Evolutionary conservation across 2,888 invertebrate species (phyloP).

Genomic region (Diaprepes abbreviatus): DNA sequence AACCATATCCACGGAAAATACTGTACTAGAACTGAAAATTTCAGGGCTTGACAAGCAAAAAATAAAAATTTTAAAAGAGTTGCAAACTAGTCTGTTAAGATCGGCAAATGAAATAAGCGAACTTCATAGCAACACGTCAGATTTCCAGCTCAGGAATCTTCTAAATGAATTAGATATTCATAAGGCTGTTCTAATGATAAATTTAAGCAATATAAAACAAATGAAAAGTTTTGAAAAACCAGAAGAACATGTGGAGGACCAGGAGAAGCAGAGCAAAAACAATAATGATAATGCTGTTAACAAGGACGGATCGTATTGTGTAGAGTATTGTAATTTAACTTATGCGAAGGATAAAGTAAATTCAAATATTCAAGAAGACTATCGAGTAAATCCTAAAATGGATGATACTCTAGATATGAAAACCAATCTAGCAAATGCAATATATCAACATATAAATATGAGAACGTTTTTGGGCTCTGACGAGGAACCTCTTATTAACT

Average conservation of each 20-base stretch:
- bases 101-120: conserved; percentile 51
- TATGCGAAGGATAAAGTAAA: neutral
- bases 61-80: conserved; percentile 47
- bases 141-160: conserved; percentile 52
- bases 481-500: neutral
- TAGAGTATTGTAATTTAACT: neutral
- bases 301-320: neutral
- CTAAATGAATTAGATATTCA: conserved; percentile 54
- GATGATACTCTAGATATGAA: neutral
- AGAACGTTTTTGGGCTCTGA: neutral
- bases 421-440: neutral
- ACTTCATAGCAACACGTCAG: conserved; percentile 47
- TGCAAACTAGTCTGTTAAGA: conserved; percentile 47
- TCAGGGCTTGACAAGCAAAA: conserved; percentile 51
- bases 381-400: neutral
- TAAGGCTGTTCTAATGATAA: conserved; percentile 53
- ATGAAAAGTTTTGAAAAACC: conserved; percentile 11
- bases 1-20: conserved; percentile 35
- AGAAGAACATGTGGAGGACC: conserved; percentile 3
- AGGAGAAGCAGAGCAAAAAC: neutral
- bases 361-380: neutral
- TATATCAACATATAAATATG: neutral
- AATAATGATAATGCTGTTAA: neutral
- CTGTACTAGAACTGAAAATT: conserved; percentile 49
- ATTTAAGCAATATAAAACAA: conserved; percentile 45